Percentiles rank a stretch among this genome's conserved stretches.
Conservation (phyloP, 2,113 vertebrate genomes). For the Tiliqua scincoides region DNA sequence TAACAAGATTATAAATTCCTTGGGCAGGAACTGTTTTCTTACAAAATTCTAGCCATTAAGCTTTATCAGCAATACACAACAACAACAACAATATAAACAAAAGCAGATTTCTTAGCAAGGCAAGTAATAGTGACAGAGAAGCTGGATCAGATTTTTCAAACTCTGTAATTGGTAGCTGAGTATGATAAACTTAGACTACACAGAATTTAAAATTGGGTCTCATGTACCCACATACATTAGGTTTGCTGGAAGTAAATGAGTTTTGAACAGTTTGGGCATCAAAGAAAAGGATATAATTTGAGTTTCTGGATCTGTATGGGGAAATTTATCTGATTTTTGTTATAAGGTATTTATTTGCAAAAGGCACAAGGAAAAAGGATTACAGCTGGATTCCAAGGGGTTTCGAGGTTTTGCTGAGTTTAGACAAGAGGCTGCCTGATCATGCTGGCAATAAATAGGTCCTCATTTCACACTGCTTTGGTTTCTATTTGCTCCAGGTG, state of each 20-base stretch:
- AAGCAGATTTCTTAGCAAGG: neutral
- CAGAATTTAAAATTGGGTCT: conserved; percentile 9
- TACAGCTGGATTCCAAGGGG: neutral
- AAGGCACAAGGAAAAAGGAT: neutral
- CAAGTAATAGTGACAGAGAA: neutral
- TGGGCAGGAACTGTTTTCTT: neutral
- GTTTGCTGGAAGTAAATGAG: neutral
- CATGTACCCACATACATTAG: neutral
- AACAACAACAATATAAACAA: neutral
- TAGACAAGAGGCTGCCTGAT: conserved; percentile 19
- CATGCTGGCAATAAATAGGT: conserved; percentile 23
- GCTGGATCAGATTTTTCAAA: conserved; percentile 16
- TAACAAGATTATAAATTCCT: no score
- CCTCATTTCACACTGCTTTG: conserved; percentile 28
- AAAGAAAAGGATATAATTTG: neutral
- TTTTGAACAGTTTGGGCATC: neutral
- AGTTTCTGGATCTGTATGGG: neutral
- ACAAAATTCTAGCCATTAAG: neutral
- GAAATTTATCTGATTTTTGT: neutral
- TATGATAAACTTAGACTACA: conserved; percentile 1
- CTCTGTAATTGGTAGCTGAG: conserved; percentile 4
- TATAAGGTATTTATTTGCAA: neutral
- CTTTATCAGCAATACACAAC: neutral
- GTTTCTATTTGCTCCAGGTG: conserved; percentile 56
- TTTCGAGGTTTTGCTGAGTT: conserved; percentile 31